These are phyloP conservation scores for Pogonophryne albipinna DNA, from an alignment of 2,797 vertebrate species.

Conservation along the genomic window DNA sequence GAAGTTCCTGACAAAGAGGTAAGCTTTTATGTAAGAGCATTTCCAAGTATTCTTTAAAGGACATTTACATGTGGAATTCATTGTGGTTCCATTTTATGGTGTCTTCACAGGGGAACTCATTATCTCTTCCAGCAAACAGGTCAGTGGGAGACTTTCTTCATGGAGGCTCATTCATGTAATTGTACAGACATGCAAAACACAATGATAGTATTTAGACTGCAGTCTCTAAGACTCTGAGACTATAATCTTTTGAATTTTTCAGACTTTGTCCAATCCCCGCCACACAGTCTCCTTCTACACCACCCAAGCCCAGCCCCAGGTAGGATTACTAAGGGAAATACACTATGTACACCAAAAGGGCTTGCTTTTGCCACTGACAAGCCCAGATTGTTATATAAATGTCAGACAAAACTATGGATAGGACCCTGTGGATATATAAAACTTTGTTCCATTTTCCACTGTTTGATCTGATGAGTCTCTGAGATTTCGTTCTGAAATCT, in stretches of 20 bases:
- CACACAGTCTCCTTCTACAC: conserved; percentile 30
- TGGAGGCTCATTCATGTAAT: background rate
- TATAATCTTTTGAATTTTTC: background rate
- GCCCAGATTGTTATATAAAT: too few relatives aligned
- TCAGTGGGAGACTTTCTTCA: conserved; percentile 47
- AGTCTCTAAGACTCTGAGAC: background rate
- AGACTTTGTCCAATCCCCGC: conserved; percentile 44
- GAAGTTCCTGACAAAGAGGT: conserved; percentile 87
- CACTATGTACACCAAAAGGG: too few relatives aligned
- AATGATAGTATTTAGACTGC: background rate
- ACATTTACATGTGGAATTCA: conserved; percentile 7
- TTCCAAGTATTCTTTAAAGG: background rate
- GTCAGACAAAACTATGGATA: too few relatives aligned
- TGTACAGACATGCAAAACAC: background rate
- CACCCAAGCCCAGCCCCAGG: conserved; percentile 80
- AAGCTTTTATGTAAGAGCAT: conserved; percentile 29
- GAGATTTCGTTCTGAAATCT: too few relatives aligned
- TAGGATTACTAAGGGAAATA: conserved; percentile 36
- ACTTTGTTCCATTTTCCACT: too few relatives aligned
- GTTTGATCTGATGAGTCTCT: too few relatives aligned
- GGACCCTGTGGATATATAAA: too few relatives aligned
- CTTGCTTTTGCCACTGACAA: too few relatives aligned
- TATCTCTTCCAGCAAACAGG: conserved; percentile 63
- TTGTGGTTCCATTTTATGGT: conserved; percentile 6
- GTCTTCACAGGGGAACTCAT: conserved; percentile 68